Conservation (phyloP, 23 tunicate species). For the Trididemnum miniatum region DNA sequence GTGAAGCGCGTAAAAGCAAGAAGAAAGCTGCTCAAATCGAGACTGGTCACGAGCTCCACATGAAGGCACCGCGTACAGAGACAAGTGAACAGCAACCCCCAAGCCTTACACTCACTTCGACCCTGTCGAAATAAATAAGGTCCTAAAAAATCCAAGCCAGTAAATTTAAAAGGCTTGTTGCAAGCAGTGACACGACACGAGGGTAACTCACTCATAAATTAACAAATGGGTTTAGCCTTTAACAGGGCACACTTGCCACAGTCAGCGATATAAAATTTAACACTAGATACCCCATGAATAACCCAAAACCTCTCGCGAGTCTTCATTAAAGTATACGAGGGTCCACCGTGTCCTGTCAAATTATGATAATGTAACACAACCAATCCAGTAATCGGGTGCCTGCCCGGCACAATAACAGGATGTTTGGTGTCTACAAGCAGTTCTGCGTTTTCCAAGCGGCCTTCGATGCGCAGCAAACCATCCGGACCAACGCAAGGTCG, state of each 20-base stretch:
- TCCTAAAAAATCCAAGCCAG: constrained; percentile 19
- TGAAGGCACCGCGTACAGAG: not conserved
- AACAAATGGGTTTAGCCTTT: constrained; percentile 15
- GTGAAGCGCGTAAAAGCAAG: constrained; percentile 10
- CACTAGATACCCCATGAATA: not conserved
- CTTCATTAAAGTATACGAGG: not conserved
- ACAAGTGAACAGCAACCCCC: constrained; percentile 23
- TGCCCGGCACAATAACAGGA: not conserved
- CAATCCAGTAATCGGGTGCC: not conserved
- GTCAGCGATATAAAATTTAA: not conserved
- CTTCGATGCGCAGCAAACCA: not conserved
- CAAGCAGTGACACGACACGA: not conserved
- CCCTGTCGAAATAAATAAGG: not conserved
- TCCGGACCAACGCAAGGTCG: constrained; percentile 1
- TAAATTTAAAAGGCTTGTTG: constrained; percentile 15
- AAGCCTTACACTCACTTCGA: constrained; percentile 7
- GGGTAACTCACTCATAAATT: constrained; percentile 16
- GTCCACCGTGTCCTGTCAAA: not conserved
- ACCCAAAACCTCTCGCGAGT: constrained; percentile 15
- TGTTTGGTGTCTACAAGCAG: constrained; percentile 4
- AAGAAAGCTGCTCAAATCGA: not conserved
- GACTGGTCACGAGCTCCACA: constrained; percentile 17
- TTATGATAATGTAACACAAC: not conserved
- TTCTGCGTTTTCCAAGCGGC: not conserved
- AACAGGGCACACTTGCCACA: not conserved